Conservation (phyloP, 2,113 vertebrate genomes). For the Furnarius figulus region DNA sequence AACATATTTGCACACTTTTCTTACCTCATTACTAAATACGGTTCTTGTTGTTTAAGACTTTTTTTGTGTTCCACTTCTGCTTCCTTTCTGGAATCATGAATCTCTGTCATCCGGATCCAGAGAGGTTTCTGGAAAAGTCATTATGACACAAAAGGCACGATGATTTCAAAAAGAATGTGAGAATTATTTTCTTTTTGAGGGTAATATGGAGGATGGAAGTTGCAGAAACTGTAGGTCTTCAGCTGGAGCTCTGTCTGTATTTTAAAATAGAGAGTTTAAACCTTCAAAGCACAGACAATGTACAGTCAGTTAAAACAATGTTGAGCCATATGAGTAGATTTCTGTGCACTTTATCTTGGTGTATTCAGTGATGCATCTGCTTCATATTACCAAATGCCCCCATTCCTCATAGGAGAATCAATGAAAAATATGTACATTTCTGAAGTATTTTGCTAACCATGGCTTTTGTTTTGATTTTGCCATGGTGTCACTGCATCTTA, state of each 20-base stretch:
- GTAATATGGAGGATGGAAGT: not conserved
- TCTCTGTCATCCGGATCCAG: not conserved
- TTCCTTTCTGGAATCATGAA: not conserved
- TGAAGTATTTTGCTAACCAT: not conserved
- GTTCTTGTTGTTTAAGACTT: not conserved
- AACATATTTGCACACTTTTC: not conserved
- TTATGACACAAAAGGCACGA: conserved; percentile 3
- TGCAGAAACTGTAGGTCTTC: not conserved
- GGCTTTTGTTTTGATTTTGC: not conserved
- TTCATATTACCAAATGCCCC: not conserved
- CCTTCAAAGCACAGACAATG: not conserved
- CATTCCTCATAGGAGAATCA: not conserved
- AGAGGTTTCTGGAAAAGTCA: conserved; percentile 26
- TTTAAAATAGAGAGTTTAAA: not conserved
- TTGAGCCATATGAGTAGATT: not conserved
- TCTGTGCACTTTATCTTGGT: not conserved
- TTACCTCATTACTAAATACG: not conserved
- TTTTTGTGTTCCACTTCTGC: not conserved
- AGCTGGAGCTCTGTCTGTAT: not conserved
- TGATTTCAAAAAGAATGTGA: conserved; percentile 3
- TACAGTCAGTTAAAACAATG: not conserved
- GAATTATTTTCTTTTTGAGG: not conserved
- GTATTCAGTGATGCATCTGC: not conserved
- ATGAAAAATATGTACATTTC: not conserved
- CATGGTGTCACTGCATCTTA: not conserved